Evolutionary conservation across 2,113 vertebrate species (phyloP).

Genomic region (Mus pahari): DNA sequence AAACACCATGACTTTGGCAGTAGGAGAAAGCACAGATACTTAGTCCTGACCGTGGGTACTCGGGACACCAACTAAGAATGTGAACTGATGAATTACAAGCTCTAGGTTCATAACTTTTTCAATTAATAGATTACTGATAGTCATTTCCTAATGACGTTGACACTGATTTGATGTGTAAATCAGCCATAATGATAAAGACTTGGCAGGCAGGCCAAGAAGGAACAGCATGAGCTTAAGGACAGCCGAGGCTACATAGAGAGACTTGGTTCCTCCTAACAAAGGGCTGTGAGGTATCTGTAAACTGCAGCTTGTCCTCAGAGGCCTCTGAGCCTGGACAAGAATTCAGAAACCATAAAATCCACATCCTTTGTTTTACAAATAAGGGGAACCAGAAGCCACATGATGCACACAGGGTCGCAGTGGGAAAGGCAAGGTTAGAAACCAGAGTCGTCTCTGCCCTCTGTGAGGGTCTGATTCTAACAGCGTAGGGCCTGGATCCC

Average conservation of each 20-base stretch:
- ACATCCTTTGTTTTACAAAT: background rate
- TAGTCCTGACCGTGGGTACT: background rate
- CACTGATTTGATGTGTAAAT: background rate
- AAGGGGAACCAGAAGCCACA: background rate
- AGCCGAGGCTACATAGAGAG: background rate
- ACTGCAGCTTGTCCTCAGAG: background rate
- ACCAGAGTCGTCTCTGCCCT: background rate
- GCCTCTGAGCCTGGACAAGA: background rate
- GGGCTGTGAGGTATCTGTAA: background rate
- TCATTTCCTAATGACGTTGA: background rate
- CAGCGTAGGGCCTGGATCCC: background rate
- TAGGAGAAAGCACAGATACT: background rate
- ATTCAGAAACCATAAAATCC: background rate
- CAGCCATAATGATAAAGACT: background rate
- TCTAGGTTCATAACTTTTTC: background rate
- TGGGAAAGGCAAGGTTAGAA: background rate
- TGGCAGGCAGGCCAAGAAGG: background rate
- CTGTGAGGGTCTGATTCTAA: background rate
- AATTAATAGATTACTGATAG: background rate
- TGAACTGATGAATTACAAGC: background rate
- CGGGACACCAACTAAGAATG: background rate
- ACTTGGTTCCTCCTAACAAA: background rate
- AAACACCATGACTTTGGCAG: background rate
- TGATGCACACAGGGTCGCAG: background rate
- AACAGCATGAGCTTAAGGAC: background rate